Conservation (phyloP, 2,888 invertebrate species). For the Leucophenga maculata region DNA sequence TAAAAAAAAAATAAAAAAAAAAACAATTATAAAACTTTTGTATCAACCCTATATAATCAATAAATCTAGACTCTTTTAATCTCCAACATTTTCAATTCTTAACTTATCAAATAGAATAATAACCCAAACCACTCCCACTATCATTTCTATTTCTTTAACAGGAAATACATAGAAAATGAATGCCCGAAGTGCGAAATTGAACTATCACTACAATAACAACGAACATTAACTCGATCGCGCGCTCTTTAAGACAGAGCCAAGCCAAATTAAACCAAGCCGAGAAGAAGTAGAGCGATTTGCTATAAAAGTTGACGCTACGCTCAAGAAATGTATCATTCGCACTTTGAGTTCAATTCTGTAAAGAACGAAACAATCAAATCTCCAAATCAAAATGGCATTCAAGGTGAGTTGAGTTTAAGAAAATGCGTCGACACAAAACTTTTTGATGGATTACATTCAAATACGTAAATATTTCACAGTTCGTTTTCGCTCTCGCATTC, state of each 20-base stretch:
- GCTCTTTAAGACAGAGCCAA: neutral
- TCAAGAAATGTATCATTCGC: conserved; percentile 60
- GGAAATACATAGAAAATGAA: conserved; percentile 55
- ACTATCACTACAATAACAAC: conserved; percentile 52
- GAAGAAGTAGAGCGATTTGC: conserved; percentile 40
- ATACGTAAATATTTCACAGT: conserved; percentile 50
- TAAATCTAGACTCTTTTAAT: no score
- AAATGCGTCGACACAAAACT: neutral
- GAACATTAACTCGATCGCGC: neutral
- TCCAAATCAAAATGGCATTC: conserved; percentile 61
- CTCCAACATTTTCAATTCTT: no score
- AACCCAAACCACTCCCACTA: conserved; percentile 50
- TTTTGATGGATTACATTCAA: conserved; percentile 13
- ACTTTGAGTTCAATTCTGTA: conserved; percentile 56
- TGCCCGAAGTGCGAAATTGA: conserved; percentile 43
- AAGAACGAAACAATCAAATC: conserved; percentile 51
- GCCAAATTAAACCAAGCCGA: neutral
- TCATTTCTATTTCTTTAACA: conserved; percentile 51
- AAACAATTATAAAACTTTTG: no score
- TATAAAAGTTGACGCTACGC: conserved; percentile 59
- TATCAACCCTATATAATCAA: no score
- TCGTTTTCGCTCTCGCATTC: conserved; percentile 65
- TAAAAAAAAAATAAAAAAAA: no score
- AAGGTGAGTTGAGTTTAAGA: conserved; percentile 55
- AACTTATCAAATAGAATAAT: no score